A percentile compares a stretch with the other conserved stretches of the same genome.
phyloP scores from a whole-genome alignment of 2,113 vertebrate genomes.

The Apodemus speciosus region DNA sequence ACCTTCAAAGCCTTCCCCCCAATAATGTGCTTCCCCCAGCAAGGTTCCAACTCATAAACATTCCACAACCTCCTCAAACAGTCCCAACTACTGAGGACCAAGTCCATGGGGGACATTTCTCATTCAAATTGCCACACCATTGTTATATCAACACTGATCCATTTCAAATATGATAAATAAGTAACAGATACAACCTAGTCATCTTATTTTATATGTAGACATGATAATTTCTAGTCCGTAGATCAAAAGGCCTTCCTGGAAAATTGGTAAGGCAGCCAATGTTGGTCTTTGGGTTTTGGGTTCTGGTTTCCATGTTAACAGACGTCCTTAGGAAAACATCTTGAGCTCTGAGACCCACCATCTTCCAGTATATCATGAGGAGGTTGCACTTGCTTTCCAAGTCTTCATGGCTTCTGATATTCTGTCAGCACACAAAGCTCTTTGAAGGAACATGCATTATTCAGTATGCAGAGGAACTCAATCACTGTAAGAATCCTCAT shows the following conservation, averaged over 20 bases:
- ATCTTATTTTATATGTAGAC: background rate
- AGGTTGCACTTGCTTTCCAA: background rate
- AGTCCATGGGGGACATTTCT: background rate
- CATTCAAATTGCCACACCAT: background rate
- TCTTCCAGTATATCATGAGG: background rate
- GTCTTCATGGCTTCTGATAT: conserved; percentile 30
- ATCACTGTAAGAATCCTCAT: conserved; percentile 39
- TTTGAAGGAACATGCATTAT: conserved; percentile 55
- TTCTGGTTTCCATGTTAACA: background rate
- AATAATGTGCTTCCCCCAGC: background rate
- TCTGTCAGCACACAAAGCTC: conserved; percentile 18
- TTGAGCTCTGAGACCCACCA: background rate
- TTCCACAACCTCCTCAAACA: background rate
- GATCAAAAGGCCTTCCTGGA: background rate
- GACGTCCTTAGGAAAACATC: background rate
- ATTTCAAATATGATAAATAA: conserved; percentile 14
- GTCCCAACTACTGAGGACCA: too few species aligned
- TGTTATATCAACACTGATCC: background rate
- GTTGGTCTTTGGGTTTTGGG: background rate
- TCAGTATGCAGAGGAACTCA: conserved; percentile 40
- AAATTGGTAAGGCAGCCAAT: background rate
- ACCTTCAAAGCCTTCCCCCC: background rate
- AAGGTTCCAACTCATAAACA: background rate
- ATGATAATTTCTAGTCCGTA: background rate
- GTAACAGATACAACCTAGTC: background rate